Conservation (phyloP, 2,888 invertebrate genomes). For the Horisme vitalbata region DNA sequence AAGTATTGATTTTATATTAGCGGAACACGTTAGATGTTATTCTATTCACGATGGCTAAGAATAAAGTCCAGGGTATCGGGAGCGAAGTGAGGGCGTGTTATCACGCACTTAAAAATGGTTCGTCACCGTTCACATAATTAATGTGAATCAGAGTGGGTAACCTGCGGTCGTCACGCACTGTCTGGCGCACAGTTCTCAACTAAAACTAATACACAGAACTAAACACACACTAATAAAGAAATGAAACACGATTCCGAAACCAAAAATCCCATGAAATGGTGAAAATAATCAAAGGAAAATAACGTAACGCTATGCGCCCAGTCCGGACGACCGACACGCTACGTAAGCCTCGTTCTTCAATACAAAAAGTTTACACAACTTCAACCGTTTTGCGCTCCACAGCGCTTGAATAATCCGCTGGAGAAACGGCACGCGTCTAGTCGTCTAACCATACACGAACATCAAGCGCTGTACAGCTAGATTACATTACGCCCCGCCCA, state of each 20-base stretch:
- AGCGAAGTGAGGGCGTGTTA: conserved; percentile 64
- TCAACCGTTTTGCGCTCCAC: conserved; percentile 26
- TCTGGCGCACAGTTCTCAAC: conserved; percentile 37
- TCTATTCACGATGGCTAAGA: conserved; percentile 38
- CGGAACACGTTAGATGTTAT: conserved; percentile 38
- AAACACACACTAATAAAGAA: conserved; percentile 7
- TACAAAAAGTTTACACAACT: conserved; percentile 79
- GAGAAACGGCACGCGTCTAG: neutral
- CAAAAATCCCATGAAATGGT: conserved; percentile 36
- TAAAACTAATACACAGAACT: conserved; percentile 19
- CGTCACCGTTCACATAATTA: conserved; percentile 79
- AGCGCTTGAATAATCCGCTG: conserved; percentile 48
- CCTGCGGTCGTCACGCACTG: conserved; percentile 58
- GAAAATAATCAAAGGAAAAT: conserved; percentile 47
- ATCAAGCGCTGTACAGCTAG: conserved; percentile 56
- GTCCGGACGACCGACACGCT: conserved; percentile 58
- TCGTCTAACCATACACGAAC: conserved; percentile 10
- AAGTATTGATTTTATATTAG: conserved; percentile 73
- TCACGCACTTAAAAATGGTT: conserved; percentile 74
- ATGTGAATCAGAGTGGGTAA: conserved; percentile 68
- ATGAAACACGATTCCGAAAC: conserved; percentile 32
- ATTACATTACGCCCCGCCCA: conserved; percentile 53
- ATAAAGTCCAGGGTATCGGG: conserved; percentile 40
- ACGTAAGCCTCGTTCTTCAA: conserved; percentile 62
- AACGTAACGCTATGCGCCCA: conserved; percentile 54